Percentiles rank a stretch among this genome's conserved stretches.
Conservation (phyloP, 2,888 invertebrate genomes). For the Limnephilus marmoratus region DNA sequence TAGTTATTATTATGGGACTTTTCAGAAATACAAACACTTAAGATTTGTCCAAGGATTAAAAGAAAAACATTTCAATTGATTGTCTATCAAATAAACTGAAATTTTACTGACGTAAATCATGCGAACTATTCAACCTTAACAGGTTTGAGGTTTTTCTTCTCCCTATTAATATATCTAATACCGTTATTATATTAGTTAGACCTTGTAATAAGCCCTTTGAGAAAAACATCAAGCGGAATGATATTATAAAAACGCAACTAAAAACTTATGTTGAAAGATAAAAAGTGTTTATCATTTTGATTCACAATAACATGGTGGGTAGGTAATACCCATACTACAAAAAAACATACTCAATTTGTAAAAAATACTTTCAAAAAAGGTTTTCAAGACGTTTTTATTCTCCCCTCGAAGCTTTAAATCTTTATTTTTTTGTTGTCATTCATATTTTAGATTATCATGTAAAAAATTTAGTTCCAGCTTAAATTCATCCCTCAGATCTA, state of each 20-base stretch:
- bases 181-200: background rate
- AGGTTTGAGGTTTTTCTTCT: background rate
- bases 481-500: too few relatives aligned
- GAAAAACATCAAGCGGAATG: background rate
- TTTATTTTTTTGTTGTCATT: too few relatives aligned
- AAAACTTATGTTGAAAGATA: background rate
- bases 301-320: too few relatives aligned
- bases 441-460: too few relatives aligned
- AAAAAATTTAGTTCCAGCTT: too few relatives aligned
- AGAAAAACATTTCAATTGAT: background rate
- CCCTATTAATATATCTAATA: background rate
- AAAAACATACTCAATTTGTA: too few relatives aligned
- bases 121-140: background rate
- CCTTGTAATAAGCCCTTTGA: background rate
- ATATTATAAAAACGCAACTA: background rate
- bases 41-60: background rate
- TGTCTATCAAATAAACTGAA: background rate
- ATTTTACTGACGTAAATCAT: background rate
- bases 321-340: too few relatives aligned
- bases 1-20: background rate
- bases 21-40: background rate
- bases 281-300: background rate
- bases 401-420: too few relatives aligned
- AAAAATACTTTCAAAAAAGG: too few relatives aligned
- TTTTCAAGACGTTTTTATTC: too few relatives aligned